Evolutionary conservation across 2,113 vertebrate genomes (phyloP).

Genomic region (Salvelinus fontinalis): DNA sequence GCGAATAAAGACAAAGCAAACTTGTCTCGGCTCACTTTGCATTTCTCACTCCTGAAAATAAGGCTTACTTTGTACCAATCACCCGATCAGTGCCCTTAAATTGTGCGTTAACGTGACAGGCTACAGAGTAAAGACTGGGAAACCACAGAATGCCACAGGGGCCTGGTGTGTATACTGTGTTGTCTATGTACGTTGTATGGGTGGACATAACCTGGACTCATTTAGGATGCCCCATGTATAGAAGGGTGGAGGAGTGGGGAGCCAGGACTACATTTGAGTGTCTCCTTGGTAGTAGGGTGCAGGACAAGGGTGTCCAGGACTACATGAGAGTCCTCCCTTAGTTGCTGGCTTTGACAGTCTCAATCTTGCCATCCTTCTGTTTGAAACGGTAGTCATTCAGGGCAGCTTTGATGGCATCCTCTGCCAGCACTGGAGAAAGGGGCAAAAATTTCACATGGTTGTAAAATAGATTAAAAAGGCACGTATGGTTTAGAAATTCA

Average conservation of each 20-base stretch:
- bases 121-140: slow-evolving; percentile 33
- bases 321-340: slow-evolving; percentile 28
- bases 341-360: slow-evolving; percentile 55
- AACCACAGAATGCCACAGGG: slow-evolving; percentile 22
- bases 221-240: slow-evolving; percentile 15
- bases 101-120: slow-evolving; percentile 73
- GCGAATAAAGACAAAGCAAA: neutral
- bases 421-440: slow-evolving; percentile 83
- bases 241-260: slow-evolving; percentile 20
- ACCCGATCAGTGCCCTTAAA: slow-evolving; percentile 27
- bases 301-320: slow-evolving; percentile 3
- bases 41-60: slow-evolving; percentile 38
- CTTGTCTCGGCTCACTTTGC: neutral
- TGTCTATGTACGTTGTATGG: slow-evolving; percentile 10
- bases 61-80: slow-evolving; percentile 34
- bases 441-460: neutral
- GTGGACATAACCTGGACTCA: slow-evolving; percentile 11
- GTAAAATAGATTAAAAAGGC: neutral
- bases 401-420: slow-evolving; percentile 92
- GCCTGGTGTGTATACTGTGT: slow-evolving; percentile 32
- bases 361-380: slow-evolving; percentile 70
- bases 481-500: too few relatives aligned
- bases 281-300: slow-evolving; percentile 17
- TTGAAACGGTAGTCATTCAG: slow-evolving; percentile 89
- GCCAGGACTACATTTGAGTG: slow-evolving; percentile 9